A percentile compares a stretch with the other conserved stretches of the same genome.
phyloP scores from a whole-genome alignment of 2,797 vertebrate species.

The Hozukius guyotensis region DNA sequence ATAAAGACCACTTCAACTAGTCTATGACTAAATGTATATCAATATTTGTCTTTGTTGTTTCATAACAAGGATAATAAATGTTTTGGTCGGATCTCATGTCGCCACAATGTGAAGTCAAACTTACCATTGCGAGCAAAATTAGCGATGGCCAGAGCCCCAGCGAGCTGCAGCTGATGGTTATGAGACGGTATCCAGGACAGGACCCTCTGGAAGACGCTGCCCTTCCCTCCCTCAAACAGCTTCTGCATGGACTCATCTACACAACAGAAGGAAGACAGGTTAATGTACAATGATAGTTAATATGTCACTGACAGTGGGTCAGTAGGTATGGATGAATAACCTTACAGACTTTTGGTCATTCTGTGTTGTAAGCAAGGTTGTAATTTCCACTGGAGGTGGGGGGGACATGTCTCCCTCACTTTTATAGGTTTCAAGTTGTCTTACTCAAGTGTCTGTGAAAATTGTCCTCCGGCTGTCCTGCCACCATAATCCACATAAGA shows the following conservation, averaged over 20 bases:
- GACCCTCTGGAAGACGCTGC: constrained; percentile 96
- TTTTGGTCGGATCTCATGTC: not conserved
- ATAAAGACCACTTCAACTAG: not conserved
- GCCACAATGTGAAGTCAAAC: not conserved
- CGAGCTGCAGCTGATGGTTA: constrained; percentile 97
- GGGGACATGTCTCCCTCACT: not conserved
- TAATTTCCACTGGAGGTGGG: not conserved
- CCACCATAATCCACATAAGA: not conserved
- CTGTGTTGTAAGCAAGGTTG: not conserved
- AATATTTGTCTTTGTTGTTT: not conserved
- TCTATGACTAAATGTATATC: not conserved
- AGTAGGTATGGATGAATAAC: not conserved
- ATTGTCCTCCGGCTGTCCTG: not conserved
- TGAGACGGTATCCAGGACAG: constrained; percentile 97
- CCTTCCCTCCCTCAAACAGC: constrained; percentile 96
- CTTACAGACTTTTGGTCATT: not conserved
- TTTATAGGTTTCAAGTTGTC: not conserved
- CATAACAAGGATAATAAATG: rapidly evolving
- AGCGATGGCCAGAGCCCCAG: constrained; percentile 95
- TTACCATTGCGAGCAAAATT: constrained; percentile 98
- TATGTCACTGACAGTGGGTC: not conserved
- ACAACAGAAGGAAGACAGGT: not conserved
- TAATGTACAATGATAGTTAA: too few species aligned
- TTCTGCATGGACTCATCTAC: constrained; percentile 99
- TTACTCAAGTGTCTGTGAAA: not conserved